Conservation (phyloP, 2,113 vertebrate species). For the Hippotragus niger region DNA sequence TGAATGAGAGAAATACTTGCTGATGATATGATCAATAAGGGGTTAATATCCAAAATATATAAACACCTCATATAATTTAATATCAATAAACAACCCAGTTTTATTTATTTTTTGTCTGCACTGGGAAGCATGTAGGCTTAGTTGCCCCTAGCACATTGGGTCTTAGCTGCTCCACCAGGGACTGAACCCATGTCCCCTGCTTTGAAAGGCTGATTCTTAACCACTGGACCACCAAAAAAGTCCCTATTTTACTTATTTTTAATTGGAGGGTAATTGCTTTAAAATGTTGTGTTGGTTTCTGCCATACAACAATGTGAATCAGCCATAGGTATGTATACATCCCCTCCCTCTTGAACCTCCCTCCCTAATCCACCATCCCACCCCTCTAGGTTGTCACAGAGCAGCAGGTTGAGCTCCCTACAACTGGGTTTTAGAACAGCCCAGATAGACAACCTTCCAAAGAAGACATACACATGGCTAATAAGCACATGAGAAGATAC, state of each 20-base stretch:
- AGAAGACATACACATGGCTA: not conserved
- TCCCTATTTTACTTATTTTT: not conserved
- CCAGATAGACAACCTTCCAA: not conserved
- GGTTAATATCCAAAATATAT: not conserved
- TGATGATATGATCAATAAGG: not conserved
- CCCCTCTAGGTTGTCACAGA: not conserved
- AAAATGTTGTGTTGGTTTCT: not conserved
- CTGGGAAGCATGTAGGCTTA: not conserved
- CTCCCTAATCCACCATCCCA: not conserved
- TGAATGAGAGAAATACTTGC: not conserved
- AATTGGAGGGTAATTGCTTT: not conserved
- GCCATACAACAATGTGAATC: not conserved
- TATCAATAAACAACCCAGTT: not conserved
- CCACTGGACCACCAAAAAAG: not conserved
- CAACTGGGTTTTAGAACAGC: not conserved
- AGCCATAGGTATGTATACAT: not conserved
- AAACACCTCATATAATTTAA: not conserved
- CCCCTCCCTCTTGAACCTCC: not conserved
- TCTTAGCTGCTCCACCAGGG: not conserved
- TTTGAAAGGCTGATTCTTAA: not conserved
- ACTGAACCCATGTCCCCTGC: not conserved
- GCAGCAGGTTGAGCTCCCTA: not conserved
- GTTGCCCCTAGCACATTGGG: not conserved
- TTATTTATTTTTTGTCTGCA: not conserved
- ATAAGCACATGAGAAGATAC: not conserved